Base-by-base conservation (phyloP, 2,113 vertebrate genomes). In the Prolemur simus region DNA sequence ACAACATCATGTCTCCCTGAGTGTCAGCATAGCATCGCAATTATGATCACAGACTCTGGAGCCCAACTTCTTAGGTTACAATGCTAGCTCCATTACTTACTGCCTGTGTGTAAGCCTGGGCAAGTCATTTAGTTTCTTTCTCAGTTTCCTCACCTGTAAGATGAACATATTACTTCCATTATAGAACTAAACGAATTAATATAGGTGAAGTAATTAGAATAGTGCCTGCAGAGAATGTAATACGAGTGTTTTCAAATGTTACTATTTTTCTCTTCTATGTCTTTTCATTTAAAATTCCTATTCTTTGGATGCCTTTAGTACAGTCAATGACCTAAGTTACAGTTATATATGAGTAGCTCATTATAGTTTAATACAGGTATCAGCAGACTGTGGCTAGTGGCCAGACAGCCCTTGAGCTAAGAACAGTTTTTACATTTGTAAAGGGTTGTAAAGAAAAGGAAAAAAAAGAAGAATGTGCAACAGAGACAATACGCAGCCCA, bases 141-240 rank as follows among this genome's bases (percentile, higher is more conserved):
- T 94, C 39, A 86, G 42, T 66, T 58, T 90, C 27, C 52, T 87
- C 32, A 64, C 37, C 7, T 89, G 18, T 88, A 87, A 95, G 90
- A 91, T 66, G 71, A 29, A 94, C 56, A 97, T 69, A 80, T 77
- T 88, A 87, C 49, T 87, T 87, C 47, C 17, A 87, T 66, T 20
- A 78, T 21, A 80, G 25, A 78, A 13, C 52, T 84, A 95, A 89
- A 54, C 68, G 34, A 90, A 52, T 58, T 91, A 80, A 80, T 92
- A 56, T 10, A 91, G 54, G 63, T 69, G 47, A 96, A 73, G 9
- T 83, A 18, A 81, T 74, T 60, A 83, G 52, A 95, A 39, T 39
- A 91, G 54, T 73, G 52, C 27, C 21, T 11, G 17, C 29, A 81
- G 37, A 86, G 58, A 80, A 27, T 63, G 5, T 54, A 77, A 34